Evolutionary conservation across 2,797 vertebrate genomes (phyloP), one percentile per base, ranked within the genome.

Genomic region (Cynodonichthys magdalenae): DNA sequence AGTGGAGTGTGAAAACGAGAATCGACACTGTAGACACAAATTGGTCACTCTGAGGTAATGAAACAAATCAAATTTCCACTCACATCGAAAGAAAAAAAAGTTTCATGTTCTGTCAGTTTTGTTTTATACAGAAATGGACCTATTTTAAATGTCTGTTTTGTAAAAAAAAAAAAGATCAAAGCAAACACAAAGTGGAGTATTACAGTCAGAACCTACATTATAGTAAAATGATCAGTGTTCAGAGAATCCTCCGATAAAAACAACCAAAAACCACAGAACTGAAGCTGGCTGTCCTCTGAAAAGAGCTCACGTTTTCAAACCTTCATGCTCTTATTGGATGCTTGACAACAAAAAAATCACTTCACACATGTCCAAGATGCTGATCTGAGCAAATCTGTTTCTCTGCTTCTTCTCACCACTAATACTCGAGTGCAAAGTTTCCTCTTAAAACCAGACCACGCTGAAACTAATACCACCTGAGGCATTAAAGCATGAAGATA

Each of bases 381-480:
- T 36, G 5, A 31, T 9, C 9, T 12, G 12, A 48, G 44, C 11
- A 15, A 49, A 27, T 48, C 15, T 0, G 19, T 39, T 15, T 1
- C 19, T 34, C 11, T 12, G n/a, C 6, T 27, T 18, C 15, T 11
- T 34, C 15, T 15, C 62, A 18, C 14, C 17, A 12, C 10, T 19
- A 24, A 45, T 3, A 54, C 17, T 48, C 6, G 20, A 50, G 74
- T 19, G 28, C 34, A 79, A 74, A 46, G 66, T 19, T 78, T 56
- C 60, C 31, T 46, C 44, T 1, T 7, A 45, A 79, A 34, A 34
- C 8, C 29, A 10, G 53, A 59, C 56, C 8, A 27, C 54, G 61
- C 11, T 31, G 53, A 55, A 47, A 75, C 46, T 59, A 77, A 82
- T 51, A 79, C 71, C 80, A 75, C 69, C 63, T 55, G 29, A 8